Evolutionary conservation across 2,113 vertebrate species (phyloP), one percentile per base, ranked within the genome.

Genomic region (Madoqua kirkii): DNA sequence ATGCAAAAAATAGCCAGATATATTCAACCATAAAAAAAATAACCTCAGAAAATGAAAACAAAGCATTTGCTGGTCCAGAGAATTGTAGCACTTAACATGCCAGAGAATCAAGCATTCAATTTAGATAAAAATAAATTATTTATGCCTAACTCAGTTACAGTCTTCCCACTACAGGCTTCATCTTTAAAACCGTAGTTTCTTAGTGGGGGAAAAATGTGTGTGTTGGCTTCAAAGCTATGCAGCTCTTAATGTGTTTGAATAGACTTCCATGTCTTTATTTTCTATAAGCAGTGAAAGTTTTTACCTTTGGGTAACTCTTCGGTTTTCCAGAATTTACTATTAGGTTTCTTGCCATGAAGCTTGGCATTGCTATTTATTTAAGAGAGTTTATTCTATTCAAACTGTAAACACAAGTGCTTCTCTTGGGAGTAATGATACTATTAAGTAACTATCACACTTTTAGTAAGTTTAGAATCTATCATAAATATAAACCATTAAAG

Each of bases 101-200:
- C 48, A 89, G 94, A 95, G 91, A 89, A 27, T 93, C 57, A 87
- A 78, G 15, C 86, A 76, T 89, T 93, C 57, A 23, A 60, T 31
- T 64, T 83, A 96, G 78, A 96, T 85, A 78, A 96, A 98, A 94
- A 96, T 97, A 96, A 97, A 97, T 97, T 93, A 95, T 94, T 91
- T 84, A 89, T 94, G 33, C 36, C 57, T 92, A 94, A 94, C 71
- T 95, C 55, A 62, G 76, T 89, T 96, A 93, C 14, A 48, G 59
- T 96, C 54, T 84, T 62, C 36, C 52, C 81, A 74, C 40, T 95
- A 45, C 6, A 91, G 52, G 27, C 31, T 94, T 91, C 29, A 62
- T 91, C 71, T 96, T 94, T 59, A 92, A 95, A 96, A 90, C 3
- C 45, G 5, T 87, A 89, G 45, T 96, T 96, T 96, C 60, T 97